Evolutionary conservation across 2,888 invertebrate genomes (phyloP).

Genomic region (Zaprionus lineosus): DNA sequence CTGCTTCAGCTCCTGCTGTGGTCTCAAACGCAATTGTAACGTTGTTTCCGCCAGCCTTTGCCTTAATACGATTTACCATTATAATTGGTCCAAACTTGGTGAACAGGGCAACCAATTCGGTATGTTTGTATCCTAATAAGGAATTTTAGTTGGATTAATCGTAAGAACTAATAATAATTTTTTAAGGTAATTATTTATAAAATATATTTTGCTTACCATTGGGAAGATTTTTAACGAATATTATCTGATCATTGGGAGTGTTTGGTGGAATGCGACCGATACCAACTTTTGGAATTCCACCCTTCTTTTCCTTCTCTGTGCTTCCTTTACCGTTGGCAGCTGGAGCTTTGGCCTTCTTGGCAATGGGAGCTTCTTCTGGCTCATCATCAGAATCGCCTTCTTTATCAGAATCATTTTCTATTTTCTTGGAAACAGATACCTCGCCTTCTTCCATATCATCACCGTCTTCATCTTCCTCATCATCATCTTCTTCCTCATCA

Average conservation of each 20-base stretch:
- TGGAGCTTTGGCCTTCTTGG: slow-evolving; percentile 20
- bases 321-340: too few species aligned
- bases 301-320: too few species aligned
- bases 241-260: slow-evolving; percentile 43
- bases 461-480: slow-evolving; percentile 22
- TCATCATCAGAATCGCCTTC: slow-evolving; percentile 55
- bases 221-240: slow-evolving; percentile 59
- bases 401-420: not conserved
- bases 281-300: slow-evolving; percentile 57
- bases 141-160: too few species aligned
- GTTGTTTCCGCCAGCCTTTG: slow-evolving; percentile 19
- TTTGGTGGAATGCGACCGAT: slow-evolving; percentile 32
- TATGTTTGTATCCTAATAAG: slow-evolving; percentile 53
- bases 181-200: not conserved
- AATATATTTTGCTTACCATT: slow-evolving; percentile 42
- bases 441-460: slow-evolving; percentile 43
- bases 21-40: slow-evolving; percentile 57
- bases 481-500: slow-evolving; percentile 35
- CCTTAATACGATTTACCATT: slow-evolving; percentile 38
- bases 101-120: slow-evolving; percentile 62
- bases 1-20: slow-evolving; percentile 52
- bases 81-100: slow-evolving; percentile 68
- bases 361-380: slow-evolving; percentile 61
- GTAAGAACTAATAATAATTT: not conserved
- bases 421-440: too few species aligned